Percentiles rank a stretch among this genome's conserved stretches.
phyloP scores from a whole-genome alignment of 2,888 invertebrate species.

The Diaphora mendica region DNA sequence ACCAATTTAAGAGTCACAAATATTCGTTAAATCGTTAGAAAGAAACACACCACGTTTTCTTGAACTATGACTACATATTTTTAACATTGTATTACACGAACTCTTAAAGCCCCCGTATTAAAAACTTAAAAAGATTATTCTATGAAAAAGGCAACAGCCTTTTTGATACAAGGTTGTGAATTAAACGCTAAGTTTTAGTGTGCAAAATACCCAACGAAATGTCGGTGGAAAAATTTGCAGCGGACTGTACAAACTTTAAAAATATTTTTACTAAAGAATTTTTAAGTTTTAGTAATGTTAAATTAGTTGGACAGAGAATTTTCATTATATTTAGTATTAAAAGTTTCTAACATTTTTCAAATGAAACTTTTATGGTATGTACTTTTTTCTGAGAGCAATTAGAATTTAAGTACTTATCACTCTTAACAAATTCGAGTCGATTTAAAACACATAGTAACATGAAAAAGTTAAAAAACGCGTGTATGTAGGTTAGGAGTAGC shows the following conservation, averaged over 20 bases:
- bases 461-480: no score
- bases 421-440: no score
- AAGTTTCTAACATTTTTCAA: background rate
- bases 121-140: constrained; percentile 24
- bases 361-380: background rate
- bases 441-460: no score
- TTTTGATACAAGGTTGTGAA: constrained; percentile 13
- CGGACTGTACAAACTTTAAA: constrained; percentile 1
- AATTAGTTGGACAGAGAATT: background rate
- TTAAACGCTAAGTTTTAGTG: constrained; percentile 15
- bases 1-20: no score
- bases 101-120: background rate
- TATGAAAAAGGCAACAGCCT: constrained; percentile 11
- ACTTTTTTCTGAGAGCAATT: no score
- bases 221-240: constrained; percentile 5
- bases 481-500: no score
- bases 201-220: constrained; percentile 9
- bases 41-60: no score
- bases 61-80: background rate
- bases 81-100: background rate
- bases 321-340: background rate
- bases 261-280: constrained; percentile 7
- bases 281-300: background rate
- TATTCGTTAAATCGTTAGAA: no score
- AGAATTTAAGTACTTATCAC: no score